Base-by-base conservation (phyloP, 2,888 invertebrate genomes). In the Cerastoderma edule region DNA sequence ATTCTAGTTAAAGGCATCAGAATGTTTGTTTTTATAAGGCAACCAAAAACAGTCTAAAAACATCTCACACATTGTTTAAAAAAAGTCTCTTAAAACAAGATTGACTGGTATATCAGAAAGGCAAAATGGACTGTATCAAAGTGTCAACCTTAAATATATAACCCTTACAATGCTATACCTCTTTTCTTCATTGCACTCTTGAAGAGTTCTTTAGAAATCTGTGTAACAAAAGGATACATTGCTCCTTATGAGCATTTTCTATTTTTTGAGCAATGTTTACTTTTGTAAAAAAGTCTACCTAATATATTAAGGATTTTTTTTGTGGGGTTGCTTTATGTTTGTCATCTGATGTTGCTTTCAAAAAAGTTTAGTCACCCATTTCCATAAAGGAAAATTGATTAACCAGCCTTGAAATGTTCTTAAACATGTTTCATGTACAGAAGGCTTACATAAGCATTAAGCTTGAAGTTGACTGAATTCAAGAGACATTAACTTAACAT, bases 191-290 rank as follows among this genome's bases (percentile, higher is more conserved):
- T 16, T 10, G 16, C 39, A 39, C 16, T 16, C 39, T 39, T 39
- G 8, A 16, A 39, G 39, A 39, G n/a, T n/a, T n/a, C n/a, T n/a
- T n/a, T n/a, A n/a, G n/a, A 50, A 13, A 50, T n/a, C 50, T n/a
- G 5, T 8, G 50, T 50, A 5, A n/a, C 10, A 50, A 50, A 50
- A 13, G 50, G 50, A 50, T 16, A 50, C 13, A 50, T 50, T 50
- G 10, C 50, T 50, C 50, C n/a, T 50, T 13, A 13, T n/a, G 50
- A 50, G 50, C 50, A 50, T n/a, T 50, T 50, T 50, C 50, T 50
- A 6, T 22, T 50, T 50, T 50, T 50, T 5, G 5, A 16, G n/a
- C 50, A 8, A n/a, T 50, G 50, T 50, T 50, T 50, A 13, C 50
- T 50, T 16, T 50, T 22, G 8, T 50, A 8, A 50, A 50, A 16